Base-by-base conservation (phyloP, 2,888 invertebrate genomes). In the Lacanobia oleracea region DNA sequence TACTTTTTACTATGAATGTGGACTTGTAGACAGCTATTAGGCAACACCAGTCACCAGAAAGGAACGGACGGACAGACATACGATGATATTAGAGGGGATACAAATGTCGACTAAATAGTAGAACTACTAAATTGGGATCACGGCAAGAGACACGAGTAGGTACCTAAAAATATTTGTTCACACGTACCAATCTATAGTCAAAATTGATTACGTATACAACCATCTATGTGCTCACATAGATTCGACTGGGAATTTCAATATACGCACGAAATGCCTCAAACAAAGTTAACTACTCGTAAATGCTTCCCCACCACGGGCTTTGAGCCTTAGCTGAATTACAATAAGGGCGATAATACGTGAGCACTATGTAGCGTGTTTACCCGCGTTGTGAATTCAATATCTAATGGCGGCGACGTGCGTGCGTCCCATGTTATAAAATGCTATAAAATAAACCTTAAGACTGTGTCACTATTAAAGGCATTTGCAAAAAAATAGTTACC, bases 161-260 rank as follows among this genome's bases (percentile, higher is more conserved):
- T 45, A 64, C 27, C 27, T 27, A 60, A 60, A 43, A 16, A 37
- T 10, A 18, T 43, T 27, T 12, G 14, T n/a, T 23, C 37, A 48
- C 51, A 65, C n/a, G n/a, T n/a, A n/a, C 53, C 23, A 61, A 66
- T 43, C 66, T 48, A 54, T 57, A 78, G 27, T 61, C 61, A 37
- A 60, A 53, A 59, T 73, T 51, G 23, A 54, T 65, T 76, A 75
- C 10, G 10, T 61, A 75, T 62, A 56, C 37, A 61, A n/a, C 10
- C 21, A 45, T 62, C 45, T 61, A 64, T 67, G 56, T 6, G n/a
- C n/a, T n/a, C n/a, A 43, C 43, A 43, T 53, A 56, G 23, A 71
- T 63, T 63, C 67, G 82, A 81, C 74, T 72, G 85, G 85, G 90
- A 89, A 91, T 91, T 90, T 86, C 88, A 90, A 88, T 90, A 90